Base-by-base conservation (phyloP, 2,888 invertebrate species). In the Ichneumoninae sp. region DNA sequence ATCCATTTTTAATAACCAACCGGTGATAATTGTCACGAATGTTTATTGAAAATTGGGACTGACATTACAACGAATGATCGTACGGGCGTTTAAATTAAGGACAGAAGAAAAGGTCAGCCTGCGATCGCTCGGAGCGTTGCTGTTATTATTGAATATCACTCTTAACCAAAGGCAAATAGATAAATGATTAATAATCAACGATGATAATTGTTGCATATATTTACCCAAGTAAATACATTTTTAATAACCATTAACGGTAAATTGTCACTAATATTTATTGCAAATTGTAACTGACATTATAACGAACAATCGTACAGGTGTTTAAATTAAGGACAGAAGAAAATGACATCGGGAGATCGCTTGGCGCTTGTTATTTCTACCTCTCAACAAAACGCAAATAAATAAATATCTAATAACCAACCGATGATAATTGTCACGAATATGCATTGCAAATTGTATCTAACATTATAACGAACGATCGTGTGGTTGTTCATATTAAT, bases 381-480 rank as follows among this genome's bases (percentile, higher is more conserved):
- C 57, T 26, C 57, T 22, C 10, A 13, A 26, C 22, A 1, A 26
- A 7, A 26, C 13, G 13, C 16, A 60, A 10, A 30, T 60, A 26
- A 26, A 60, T 10, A 60, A 30, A 60, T 16, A 4, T 60, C 16
- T 30, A 13, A 60, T 60, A 60, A 3, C 30, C 30, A 22, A 30
- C 60, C 26, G 16, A 13, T 30, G 30, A 22, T 13, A 30, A 30
- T 60, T 30, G 60, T 30, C 60, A 26, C 13, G 30, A 60, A 60
- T 26, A 30, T 60, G 30, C 16, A 60, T 60, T 30, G 60, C 60
- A 57, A 57, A 57, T 57, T 10, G 57, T 26, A 57, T 2, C 57
- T 26, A 26, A 57, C 19, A 57, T 26, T 26, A 4, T 10, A 3
- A 47, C 26, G 22, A 57, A 3, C 1, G 26, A 22, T 22, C 26